Evolutionary conservation across 2,113 vertebrate genomes (phyloP), one percentile per base, ranked within the genome.

Genomic region (Phyllostomus hastatus): DNA sequence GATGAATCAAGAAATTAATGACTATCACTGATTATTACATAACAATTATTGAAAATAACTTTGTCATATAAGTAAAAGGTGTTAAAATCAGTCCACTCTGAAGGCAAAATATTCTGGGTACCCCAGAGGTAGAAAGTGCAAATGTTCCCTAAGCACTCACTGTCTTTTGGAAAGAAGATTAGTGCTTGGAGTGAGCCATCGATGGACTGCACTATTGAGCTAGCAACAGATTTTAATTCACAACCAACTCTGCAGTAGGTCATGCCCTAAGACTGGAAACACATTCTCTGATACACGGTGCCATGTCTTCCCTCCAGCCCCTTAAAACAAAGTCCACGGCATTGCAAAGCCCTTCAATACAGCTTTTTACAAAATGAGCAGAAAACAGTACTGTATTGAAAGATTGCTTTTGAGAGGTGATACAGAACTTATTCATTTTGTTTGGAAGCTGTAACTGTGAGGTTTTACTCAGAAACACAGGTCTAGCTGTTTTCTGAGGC

Each of bases 271-370:
- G 57, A 92, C n/a, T 10, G 46, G 2, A 94, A 24, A 78, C 31
- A 69, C 83, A 64, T 10, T 69, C 2, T 93, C n/a, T 69, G 15
- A 93, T 96, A 75, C 64, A 69, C 24, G 50, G 24, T 64, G 10
- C 4, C 0, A 6, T 90, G 61, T 22, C 59, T 91, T 43, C 41
- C 14, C 66, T 75, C 4, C 46, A 59, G 1, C 17, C 41, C 0
- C 41, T 90, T 95, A 88, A 95, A 82, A 82, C n/a, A 90, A 94
- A 91, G 41, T 72, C 85, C 78, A 86, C 82, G 76, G 0, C 38
- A 17, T 1, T 66, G 35, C 52, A 90, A 95, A 96, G 75, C 0
- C 0, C 41, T 91, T 78, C 5, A 33, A 15, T 2, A 89, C 15
- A 67, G 2, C 17, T 85, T 43, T 96, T 96, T 94, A 54, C 10